phyloP scores from a whole-genome alignment of 2,888 invertebrate genomes.

The Tetanocera ferruginea region DNA sequence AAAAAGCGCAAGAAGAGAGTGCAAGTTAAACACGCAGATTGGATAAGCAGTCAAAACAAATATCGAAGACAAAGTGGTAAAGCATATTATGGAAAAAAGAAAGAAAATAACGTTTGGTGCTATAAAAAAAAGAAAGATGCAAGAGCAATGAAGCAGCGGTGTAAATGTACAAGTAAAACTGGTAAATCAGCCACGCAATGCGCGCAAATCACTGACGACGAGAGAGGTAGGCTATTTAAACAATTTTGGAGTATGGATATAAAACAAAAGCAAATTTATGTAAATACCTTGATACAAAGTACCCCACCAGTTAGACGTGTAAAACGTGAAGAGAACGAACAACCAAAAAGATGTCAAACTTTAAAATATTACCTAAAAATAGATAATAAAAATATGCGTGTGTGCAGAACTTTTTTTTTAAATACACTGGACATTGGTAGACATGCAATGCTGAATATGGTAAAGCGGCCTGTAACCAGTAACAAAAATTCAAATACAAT shows the following conservation, averaged over 20 bases:
- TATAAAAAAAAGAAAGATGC: constrained; percentile 25
- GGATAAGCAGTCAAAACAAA: too few relatives aligned
- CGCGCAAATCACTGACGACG: constrained; percentile 5
- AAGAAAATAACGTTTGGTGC: constrained; percentile 32
- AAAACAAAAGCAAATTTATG: too few relatives aligned
- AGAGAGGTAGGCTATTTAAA: background rate
- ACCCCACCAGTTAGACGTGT: too few relatives aligned
- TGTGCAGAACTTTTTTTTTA: constrained; percentile 33
- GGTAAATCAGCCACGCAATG: background rate
- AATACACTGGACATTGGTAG: too few relatives aligned
- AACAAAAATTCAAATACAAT: too few relatives aligned
- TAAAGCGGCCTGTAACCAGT: too few relatives aligned
- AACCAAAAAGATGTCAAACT: too few relatives aligned
- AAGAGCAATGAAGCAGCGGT: constrained; percentile 40
- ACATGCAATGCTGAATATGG: constrained; percentile 27
- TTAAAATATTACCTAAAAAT: too few relatives aligned
- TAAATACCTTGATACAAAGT: too few relatives aligned
- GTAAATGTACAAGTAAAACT: constrained; percentile 12
- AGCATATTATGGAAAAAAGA: constrained; percentile 42
- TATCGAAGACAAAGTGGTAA: constrained; percentile 37
- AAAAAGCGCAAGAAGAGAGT: too few relatives aligned
- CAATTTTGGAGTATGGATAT: constrained; percentile 4
- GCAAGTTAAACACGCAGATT: too few relatives aligned
- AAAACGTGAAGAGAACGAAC: too few relatives aligned
- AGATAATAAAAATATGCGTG: constrained; percentile 34